Conservation (phyloP, 2,888 invertebrate genomes). For the Embidobia sp. region DNA sequence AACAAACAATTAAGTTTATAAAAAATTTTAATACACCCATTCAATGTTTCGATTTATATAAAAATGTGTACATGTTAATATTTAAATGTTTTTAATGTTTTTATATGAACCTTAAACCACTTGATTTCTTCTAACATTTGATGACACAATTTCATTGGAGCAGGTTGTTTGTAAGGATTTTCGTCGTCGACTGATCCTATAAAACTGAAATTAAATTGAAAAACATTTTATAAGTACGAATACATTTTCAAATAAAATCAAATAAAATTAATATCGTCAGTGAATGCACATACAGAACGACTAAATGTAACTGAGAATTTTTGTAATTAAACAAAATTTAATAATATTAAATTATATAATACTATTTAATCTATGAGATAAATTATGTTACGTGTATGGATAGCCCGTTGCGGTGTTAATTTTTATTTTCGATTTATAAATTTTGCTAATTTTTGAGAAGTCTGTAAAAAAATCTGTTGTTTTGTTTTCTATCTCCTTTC, state of each 20-base stretch:
- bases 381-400: constrained; percentile 68
- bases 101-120: constrained; percentile 83
- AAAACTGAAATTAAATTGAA: constrained; percentile 80
- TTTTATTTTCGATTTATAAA: constrained; percentile 89
- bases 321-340: neutral
- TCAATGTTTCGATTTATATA: too few species aligned
- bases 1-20: too few species aligned
- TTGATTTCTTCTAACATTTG: constrained; percentile 82
- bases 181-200: constrained; percentile 88
- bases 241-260: neutral
- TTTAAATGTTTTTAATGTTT: too few species aligned
- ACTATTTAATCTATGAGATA: too few species aligned
- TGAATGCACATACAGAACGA: too few species aligned
- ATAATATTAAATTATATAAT: constrained; percentile 4
- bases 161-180: constrained; percentile 89
- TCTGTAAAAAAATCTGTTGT: constrained; percentile 91
- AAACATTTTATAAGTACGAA: neutral
- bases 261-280: too few species aligned
- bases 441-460: constrained; percentile 90
- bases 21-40: too few species aligned
- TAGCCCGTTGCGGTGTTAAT: constrained; percentile 87
- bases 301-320: too few species aligned
- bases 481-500: constrained; percentile 88
- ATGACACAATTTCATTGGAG: constrained; percentile 89
- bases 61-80: neutral